A percentile compares a stretch with the other conserved stretches of the same genome.
Evolutionary conservation across 2,888 invertebrate species (phyloP).

Genomic region (Gastracanthus pulcherrimus): DNA sequence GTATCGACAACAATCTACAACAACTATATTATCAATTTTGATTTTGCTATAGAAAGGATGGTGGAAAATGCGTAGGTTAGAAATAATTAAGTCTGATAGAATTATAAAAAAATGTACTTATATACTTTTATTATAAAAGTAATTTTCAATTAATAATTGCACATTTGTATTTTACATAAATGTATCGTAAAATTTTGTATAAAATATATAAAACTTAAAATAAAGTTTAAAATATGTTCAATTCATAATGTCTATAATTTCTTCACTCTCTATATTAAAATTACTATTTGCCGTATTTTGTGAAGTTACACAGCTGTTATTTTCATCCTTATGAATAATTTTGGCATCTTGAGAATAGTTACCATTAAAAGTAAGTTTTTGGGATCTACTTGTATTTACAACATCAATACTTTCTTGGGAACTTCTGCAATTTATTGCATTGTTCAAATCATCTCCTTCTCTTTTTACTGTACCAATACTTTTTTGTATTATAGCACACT

Average conservation of each 20-base stretch:
- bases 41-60: too few relatives aligned
- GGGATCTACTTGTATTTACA: conserved; percentile 14
- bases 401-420: conserved; percentile 21
- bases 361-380: too few relatives aligned
- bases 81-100: neutral
- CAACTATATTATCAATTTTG: neutral
- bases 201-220: conserved; percentile 16
- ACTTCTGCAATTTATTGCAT: neutral
- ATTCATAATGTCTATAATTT: conserved; percentile 45
- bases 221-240: conserved; percentile 6
- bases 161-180: neutral
- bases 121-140: neutral
- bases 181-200: conserved; percentile 26
- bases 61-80: neutral
- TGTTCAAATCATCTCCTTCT: neutral
- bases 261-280: conserved; percentile 37
- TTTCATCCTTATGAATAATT: neutral
- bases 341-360: too few relatives aligned
- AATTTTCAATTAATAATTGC: neutral
- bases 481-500: neutral
- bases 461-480: neutral
- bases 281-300: too few relatives aligned
- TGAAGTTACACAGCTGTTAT: neutral
- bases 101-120: neutral
- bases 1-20: too few relatives aligned